Conservation (phyloP, 2,113 vertebrate species). For the Tricholaema leucomelas region DNA sequence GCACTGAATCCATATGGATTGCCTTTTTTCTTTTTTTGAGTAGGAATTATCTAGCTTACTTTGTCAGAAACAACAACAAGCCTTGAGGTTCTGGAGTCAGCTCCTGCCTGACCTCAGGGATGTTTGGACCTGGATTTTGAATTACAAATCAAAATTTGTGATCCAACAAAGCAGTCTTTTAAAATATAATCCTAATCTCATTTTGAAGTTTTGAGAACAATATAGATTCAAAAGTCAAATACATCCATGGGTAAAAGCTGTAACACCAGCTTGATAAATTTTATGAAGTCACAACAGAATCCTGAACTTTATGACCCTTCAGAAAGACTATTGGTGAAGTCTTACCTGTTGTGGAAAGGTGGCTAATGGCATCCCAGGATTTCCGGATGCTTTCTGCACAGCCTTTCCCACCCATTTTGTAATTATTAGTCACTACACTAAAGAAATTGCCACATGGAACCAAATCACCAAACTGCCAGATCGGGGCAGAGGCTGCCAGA, state of each 20-base stretch:
- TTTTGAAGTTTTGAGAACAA: neutral
- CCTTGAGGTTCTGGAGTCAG: neutral
- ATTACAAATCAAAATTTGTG: neutral
- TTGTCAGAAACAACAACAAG: neutral
- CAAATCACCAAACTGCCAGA: conserved; percentile 91
- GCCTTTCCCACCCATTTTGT: conserved; percentile 78
- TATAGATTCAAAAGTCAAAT: neutral
- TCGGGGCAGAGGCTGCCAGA: conserved; percentile 92
- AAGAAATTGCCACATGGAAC: conserved; percentile 87
- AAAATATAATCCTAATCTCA: neutral
- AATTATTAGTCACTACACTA: conserved; percentile 88
- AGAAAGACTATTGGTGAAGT: neutral
- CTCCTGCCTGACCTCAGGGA: neutral
- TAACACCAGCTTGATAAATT: neutral
- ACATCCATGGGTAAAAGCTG: neutral
- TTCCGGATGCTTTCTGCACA: conserved; percentile 85
- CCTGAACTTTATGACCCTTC: neutral
- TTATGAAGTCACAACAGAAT: neutral
- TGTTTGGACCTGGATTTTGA: neutral
- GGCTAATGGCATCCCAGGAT: conserved; percentile 88
- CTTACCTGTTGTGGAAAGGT: conserved; percentile 81
- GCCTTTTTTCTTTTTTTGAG: neutral
- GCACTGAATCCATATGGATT: neutral
- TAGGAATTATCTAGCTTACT: neutral
- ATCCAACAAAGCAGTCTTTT: neutral